Conservation (phyloP, 2,113 vertebrate genomes). For the Daubentonia madagascariensis region DNA sequence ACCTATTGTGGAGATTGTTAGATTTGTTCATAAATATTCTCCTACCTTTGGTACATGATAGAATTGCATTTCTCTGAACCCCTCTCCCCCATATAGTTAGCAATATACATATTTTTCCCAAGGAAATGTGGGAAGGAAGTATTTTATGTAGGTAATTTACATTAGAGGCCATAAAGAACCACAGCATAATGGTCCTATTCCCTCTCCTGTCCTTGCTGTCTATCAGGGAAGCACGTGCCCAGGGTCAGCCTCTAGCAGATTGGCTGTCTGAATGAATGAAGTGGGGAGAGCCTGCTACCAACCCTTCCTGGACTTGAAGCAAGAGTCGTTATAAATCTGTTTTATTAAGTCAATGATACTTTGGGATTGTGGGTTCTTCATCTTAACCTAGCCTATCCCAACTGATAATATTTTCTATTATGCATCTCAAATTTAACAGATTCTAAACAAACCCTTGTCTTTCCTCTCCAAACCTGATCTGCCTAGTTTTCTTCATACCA, state of each 20-base stretch:
- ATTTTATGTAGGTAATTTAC: not conserved
- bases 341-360: not conserved
- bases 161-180: not conserved
- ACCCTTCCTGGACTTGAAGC: not conserved
- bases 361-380: not conserved
- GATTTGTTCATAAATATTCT: not conserved
- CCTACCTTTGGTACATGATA: not conserved
- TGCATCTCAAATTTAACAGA: not conserved
- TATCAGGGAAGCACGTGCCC: not conserved
- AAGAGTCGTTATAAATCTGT: not conserved
- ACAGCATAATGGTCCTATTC: not conserved
- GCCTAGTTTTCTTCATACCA: not conserved
- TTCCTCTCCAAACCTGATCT: not conserved
- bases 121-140: not conserved
- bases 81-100: not conserved
- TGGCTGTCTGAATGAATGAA: not conserved
- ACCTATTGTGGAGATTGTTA: not conserved
- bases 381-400: not conserved
- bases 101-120: not conserved
- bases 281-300: not conserved
- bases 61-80: not conserved
- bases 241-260: not conserved
- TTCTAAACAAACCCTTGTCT: not conserved
- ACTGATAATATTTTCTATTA: not conserved
- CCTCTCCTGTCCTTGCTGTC: not conserved